These are phyloP conservation scores for Eupithecia subfuscata DNA, from an alignment of 2,888 invertebrate genomes.

Conservation along the genomic window DNA sequence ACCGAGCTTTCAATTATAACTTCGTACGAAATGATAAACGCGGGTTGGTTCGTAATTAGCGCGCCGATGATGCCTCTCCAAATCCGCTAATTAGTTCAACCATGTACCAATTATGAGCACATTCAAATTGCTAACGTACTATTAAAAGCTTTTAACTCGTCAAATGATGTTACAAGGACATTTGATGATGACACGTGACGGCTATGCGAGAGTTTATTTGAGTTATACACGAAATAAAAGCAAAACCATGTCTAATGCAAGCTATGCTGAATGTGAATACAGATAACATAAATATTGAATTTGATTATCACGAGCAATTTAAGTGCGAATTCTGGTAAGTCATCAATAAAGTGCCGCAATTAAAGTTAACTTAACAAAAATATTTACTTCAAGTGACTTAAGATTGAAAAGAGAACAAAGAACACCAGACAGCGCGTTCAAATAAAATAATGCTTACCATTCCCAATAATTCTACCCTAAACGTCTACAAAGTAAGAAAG, in stretches of 20 bases:
- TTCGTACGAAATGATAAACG: slow-evolving; percentile 69
- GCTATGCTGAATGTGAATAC: slow-evolving; percentile 18
- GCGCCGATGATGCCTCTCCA: slow-evolving; percentile 59
- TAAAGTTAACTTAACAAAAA: slow-evolving; percentile 30
- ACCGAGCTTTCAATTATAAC: slow-evolving; percentile 80
- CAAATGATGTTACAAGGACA: slow-evolving; percentile 29
- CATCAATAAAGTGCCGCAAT: background rate
- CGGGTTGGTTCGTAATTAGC: slow-evolving; percentile 72
- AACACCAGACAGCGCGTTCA: slow-evolving; percentile 59
- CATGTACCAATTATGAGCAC: slow-evolving; percentile 68
- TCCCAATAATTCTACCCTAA: slow-evolving; percentile 72
- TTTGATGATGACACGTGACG: background rate
- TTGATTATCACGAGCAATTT: slow-evolving; percentile 34
- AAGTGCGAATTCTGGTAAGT: slow-evolving; percentile 16
- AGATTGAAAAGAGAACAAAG: slow-evolving; percentile 49
- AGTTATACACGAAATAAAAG: slow-evolving; percentile 30
- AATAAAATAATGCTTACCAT: slow-evolving; percentile 63
- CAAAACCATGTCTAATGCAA: slow-evolving; percentile 34
- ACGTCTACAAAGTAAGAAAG: slow-evolving; percentile 79
- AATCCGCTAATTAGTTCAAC: slow-evolving; percentile 66
- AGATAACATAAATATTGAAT: slow-evolving; percentile 36
- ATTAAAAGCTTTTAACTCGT: slow-evolving; percentile 59
- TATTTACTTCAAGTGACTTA: slow-evolving; percentile 30
- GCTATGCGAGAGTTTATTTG: slow-evolving; percentile 11
- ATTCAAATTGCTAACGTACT: slow-evolving; percentile 58